Percentiles rank a stretch among this genome's conserved stretches.
These are phyloP conservation scores for Thalassophryne amazonica DNA, from an alignment of 2,797 vertebrate genomes.

Conservation along the genomic window DNA sequence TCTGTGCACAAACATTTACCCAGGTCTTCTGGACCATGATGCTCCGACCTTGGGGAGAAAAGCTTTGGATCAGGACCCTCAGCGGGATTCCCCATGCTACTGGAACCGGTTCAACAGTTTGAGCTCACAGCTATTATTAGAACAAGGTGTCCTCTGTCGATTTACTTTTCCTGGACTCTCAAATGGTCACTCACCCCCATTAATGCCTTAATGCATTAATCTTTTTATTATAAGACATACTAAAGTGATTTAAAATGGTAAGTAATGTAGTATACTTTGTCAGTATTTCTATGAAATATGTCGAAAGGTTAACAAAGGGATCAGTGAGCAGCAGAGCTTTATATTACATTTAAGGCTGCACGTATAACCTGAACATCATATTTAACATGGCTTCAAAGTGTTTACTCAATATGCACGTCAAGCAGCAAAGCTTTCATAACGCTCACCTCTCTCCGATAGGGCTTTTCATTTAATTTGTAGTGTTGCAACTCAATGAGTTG, in stretches of 20 bases:
- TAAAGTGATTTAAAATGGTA: no score
- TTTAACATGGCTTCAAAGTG: background rate
- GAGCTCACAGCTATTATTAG: slow-evolving; percentile 60
- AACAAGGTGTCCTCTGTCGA: slow-evolving; percentile 27
- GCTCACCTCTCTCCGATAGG: slow-evolving; percentile 26
- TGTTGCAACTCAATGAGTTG: slow-evolving; percentile 36
- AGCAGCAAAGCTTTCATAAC: slow-evolving; percentile 6
- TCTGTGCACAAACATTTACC: slow-evolving; percentile 73
- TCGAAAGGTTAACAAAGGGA: background rate
- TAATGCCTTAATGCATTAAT: slow-evolving; percentile 12
- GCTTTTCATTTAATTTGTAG: slow-evolving; percentile 49
- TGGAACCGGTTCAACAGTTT: slow-evolving; percentile 61
- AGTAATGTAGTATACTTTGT: no score
- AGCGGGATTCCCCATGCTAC: slow-evolving; percentile 39
- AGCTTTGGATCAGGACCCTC: slow-evolving; percentile 43
- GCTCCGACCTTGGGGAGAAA: slow-evolving; percentile 49
- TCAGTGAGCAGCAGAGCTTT: background rate
- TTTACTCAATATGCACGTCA: slow-evolving; percentile 17
- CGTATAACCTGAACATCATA: no score
- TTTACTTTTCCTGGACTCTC: slow-evolving; percentile 34
- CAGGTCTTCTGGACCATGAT: slow-evolving; percentile 48
- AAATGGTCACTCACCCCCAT: slow-evolving; percentile 28
- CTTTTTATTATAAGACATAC: background rate
- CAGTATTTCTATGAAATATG: background rate
- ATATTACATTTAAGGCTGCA: no score